Base-by-base conservation (phyloP, 2,797 vertebrate species). In the Esox lucius region DNA sequence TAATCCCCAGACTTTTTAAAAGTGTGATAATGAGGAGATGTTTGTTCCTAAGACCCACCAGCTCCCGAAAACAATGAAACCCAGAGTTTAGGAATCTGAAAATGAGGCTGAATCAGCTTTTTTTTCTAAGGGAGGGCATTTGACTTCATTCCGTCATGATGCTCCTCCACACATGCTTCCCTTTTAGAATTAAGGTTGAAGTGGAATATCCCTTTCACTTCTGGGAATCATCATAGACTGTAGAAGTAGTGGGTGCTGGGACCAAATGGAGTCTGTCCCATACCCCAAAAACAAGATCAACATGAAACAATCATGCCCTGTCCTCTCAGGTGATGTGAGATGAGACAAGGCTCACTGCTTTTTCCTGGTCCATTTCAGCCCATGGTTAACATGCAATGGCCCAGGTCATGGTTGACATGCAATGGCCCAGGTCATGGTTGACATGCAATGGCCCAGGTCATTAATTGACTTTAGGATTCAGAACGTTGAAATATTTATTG, bases 401-500 rank as follows among this genome's bases (percentile, higher is more conserved):
- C n/a, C n/a, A n/a, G n/a, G n/a, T n/a, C n/a, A 73, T 75, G 87
- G 85, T 81, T 82, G 84, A 80, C 86, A 81, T 81, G 77, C 81
- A 76, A 90, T n/a, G n/a, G n/a, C n/a, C n/a, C n/a, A n/a, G n/a
- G n/a, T n/a, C n/a, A 73, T 75, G 87, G 85, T 81, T 82, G 84
- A 80, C 86, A 81, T 81, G 77, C 81, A 76, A 90, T 87, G 82
- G 84, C 88, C 86, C 48, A 15, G 83, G 84, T 87, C 87, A 70
- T 85, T 90, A 87, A 42, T 89, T 90, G 88, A 91, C 87, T 88
- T 87, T 87, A 90, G 84, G 87, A 91, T 88, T 91, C 90, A 91
- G 84, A 89, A 89, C 91, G 87, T 89, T 91, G 91, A 91, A 91
- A 92, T 91, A 91, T 93, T 92, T 92, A 91, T 93, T 91, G 90